Evolutionary conservation across 2,888 invertebrate genomes (phyloP).

Genomic region (Dryomyza anilis): DNA sequence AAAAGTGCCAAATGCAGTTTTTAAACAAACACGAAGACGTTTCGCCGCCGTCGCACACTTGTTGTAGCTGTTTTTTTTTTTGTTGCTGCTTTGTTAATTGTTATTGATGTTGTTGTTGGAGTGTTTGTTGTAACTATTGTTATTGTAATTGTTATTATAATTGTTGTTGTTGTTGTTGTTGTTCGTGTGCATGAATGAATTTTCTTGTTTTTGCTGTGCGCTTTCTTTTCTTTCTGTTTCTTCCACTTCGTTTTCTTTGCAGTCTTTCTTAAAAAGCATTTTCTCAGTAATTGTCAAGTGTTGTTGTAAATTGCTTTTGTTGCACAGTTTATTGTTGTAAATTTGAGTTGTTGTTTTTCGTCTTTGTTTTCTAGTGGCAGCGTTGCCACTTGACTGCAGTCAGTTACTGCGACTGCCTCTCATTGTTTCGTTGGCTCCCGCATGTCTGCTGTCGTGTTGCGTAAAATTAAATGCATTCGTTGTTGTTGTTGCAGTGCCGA

Average conservation of each 20-base stretch:
- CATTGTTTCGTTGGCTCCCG: too few species aligned
- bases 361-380: neutral
- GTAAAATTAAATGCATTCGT: too few species aligned
- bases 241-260: neutral
- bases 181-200: neutral
- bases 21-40: too few species aligned
- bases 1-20: too few species aligned
- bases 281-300: too few species aligned
- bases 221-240: neutral
- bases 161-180: neutral
- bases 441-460: too few species aligned
- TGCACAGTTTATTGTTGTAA: neutral
- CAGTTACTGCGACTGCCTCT: too few species aligned
- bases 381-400: too few species aligned
- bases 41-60: too few species aligned
- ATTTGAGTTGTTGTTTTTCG: neutral
- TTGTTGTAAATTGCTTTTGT: neutral
- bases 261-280: too few species aligned
- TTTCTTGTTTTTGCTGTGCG: neutral
- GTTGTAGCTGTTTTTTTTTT: too few species aligned
- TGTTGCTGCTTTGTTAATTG: neutral
- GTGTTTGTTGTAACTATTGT: neutral
- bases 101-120: neutral
- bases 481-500: too few species aligned
- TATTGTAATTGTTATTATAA: neutral